A percentile compares a stretch with the other conserved stretches of the same genome.
Evolutionary conservation across 2,113 vertebrate species (phyloP).

Genomic region (Chionis minor): DNA sequence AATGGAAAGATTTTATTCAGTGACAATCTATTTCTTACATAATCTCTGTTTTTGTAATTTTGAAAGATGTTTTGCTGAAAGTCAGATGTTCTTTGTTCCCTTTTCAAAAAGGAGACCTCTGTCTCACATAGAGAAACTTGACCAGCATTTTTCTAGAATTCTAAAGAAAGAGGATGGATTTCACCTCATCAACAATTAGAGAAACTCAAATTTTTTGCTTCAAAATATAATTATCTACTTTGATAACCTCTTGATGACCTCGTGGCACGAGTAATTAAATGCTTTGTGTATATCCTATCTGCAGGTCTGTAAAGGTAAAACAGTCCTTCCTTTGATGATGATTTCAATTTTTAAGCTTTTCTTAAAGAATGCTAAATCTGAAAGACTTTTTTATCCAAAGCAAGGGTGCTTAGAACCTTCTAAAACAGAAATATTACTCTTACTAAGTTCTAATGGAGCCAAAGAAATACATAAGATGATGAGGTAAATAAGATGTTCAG

Average conservation of each 20-base stretch:
- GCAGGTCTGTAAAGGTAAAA: neutral
- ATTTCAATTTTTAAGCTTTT: neutral
- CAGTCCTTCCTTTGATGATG: neutral
- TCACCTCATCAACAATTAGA: neutral
- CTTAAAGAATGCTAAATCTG: neutral
- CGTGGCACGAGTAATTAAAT: neutral
- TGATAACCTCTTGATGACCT: neutral
- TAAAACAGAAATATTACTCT: neutral
- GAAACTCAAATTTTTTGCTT: neutral
- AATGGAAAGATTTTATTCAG: neutral
- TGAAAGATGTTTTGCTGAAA: neutral
- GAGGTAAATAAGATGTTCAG: neutral
- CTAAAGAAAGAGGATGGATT: neutral
- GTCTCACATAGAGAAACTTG: neutral
- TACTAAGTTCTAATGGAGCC: neutral
- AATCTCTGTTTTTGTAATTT: neutral
- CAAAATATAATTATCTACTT: neutral
- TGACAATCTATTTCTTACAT: neutral
- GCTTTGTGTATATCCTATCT: neutral
- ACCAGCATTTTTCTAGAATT: neutral
- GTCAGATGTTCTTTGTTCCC: neutral
- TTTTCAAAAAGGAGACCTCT: neutral
- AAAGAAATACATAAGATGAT: neutral
- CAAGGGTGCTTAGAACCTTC: neutral
- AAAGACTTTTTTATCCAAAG: neutral